phyloP scores from a whole-genome alignment of 2,797 vertebrate genomes.

The Melopsittacus undulatus region DNA sequence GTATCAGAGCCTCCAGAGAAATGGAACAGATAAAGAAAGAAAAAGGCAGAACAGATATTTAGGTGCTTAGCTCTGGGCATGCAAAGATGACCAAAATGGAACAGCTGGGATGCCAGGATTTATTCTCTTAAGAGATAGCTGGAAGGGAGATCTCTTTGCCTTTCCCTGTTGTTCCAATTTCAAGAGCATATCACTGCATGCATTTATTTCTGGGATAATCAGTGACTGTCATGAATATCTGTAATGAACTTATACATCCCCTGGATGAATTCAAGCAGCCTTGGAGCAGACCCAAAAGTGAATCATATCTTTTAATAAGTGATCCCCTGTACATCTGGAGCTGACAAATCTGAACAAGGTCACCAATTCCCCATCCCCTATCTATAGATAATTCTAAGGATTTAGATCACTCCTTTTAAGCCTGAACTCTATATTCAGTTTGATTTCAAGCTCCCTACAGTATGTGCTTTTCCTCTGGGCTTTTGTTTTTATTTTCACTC shows the following conservation, averaged over 20 bases:
- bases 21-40: not conserved
- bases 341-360: slow-evolving; percentile 1
- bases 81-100: not conserved
- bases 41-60: not conserved
- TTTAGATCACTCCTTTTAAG: slow-evolving; percentile 20
- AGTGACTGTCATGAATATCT: not conserved
- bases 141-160: not conserved
- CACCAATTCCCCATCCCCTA: not conserved
- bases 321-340: not conserved
- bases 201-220: slow-evolving; percentile 32
- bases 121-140: not conserved
- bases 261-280: not conserved
- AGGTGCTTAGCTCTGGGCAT: not conserved
- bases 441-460: slow-evolving; percentile 17
- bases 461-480: not conserved
- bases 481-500: slow-evolving; percentile 50
- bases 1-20: not conserved
- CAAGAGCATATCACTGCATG: not conserved
- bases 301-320: not conserved
- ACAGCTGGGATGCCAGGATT: not conserved
- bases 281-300: not conserved
- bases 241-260: not conserved
- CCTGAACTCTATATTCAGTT: not conserved
- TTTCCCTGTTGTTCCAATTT: not conserved
- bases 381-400: slow-evolving; percentile 6